Evolutionary conservation across 2,888 invertebrate genomes (phyloP), one percentile per base, ranked within the genome.

Genomic region (Arge pagana): DNA sequence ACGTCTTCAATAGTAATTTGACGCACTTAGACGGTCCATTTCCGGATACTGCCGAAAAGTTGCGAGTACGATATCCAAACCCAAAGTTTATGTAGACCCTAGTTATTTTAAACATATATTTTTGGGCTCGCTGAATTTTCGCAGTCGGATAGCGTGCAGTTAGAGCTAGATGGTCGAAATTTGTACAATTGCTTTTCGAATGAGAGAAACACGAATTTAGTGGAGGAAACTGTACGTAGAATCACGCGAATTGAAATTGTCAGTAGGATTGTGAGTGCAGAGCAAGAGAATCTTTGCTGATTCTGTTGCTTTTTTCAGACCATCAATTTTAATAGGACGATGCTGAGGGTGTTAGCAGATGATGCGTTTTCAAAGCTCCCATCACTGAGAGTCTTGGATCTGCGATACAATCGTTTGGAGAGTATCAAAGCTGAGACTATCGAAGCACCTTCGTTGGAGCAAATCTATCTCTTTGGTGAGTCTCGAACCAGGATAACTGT

Each of bases 401-500:
- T 85, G 3, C 77, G 83, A 23, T 73, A 78, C 54, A 85, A 85
- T 61, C 71, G 70, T 54, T 65, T 85, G 40, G 70, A 76, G 35
- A 77, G 79, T 26, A 77, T 85, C 59, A 77, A 79, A 54, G 69
- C 72, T 0, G 62, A 67, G 1, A 61, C 78, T 24, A 60, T 84
- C 13, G 71, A 74, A 11, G 73, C 66, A 4, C 69, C 71, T 1
- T 66, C 67, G 0, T 64, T 84, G 28, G 71, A 78, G 40, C 65
- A 72, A 4, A 70, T 83, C 28, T 77, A 78, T 65, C 72, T 85
- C 18, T 76, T 79, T 53, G 81, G 84, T 83, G 64, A 79, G 78
- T 62, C 33, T 21, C 40, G 37, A 30, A 18, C 15, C 15, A 15
- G 23, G 35, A 35, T 13, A 13, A n/a, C n/a, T n/a, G n/a, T 8